Base-by-base conservation (phyloP, 2,113 vertebrate genomes). In the Blennius ocellaris region DNA sequence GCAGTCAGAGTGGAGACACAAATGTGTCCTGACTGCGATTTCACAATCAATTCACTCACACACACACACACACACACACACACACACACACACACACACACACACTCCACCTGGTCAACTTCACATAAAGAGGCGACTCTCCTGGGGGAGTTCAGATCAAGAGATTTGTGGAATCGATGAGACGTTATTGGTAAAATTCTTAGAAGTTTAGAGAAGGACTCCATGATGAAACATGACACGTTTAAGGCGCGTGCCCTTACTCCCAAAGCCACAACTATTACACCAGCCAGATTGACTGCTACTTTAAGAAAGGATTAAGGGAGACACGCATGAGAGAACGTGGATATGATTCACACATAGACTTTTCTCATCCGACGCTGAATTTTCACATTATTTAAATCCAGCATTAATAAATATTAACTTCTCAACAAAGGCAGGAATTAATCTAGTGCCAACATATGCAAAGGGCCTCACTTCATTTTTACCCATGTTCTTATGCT, bases 81-180 rank as follows among this genome's bases (percentile, higher is more conserved):
- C 21, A 4, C 21, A 30, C 21, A 4, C 21, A 30, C 21, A 4
- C 21, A 30, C 21, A 4, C 21, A 56, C n/a, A 3, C 55, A 30
- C 21, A 4, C 21, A 30, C 72, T 80, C 43, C 44, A 50, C 43
- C 67, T 55, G 58, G 71, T 73, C 70, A 63, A 41, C 59, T 72
- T 48, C 1, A 54, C 53, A 63, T 67, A 36, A 74, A 38, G 36
- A 43, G 48, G 41, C 57, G 2, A 41, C 21, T 47, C 66, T 43
- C 61, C 15, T 3, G 39, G 16, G 16, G 73, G 52, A 65, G 61
- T 48, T 45, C 17, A 40, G 72, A 70, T 80, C 41, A 83, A 76
- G 57, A 73, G 81, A 89, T 84, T 76, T 47, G 76, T 54, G 48
- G 48, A 73, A 76, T 79, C 58, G 52, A 80, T 83, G 59, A 73